Conservation (phyloP, 2,113 vertebrate species). For the Sterna hirundo region DNA sequence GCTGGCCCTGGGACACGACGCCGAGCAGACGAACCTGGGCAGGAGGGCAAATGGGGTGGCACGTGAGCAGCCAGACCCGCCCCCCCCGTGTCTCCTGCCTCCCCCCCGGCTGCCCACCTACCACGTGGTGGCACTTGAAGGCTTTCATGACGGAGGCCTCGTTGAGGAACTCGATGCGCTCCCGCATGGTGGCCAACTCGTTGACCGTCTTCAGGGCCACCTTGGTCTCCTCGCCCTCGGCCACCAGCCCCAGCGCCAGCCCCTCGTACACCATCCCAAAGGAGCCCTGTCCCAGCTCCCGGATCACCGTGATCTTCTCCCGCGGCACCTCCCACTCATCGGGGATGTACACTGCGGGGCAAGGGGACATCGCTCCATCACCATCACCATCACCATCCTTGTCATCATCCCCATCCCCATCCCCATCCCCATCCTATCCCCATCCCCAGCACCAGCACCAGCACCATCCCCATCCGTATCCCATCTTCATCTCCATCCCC, state of each 20-base stretch:
- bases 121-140: slow-evolving; percentile 83
- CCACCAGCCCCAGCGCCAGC: slow-evolving; percentile 58
- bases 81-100: fast-evolving
- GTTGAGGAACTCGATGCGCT: slow-evolving; percentile 82
- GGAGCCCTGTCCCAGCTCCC: slow-evolving; percentile 82
- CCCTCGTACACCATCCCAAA: slow-evolving; percentile 86
- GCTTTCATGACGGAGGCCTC: slow-evolving; percentile 86
- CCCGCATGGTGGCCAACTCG: slow-evolving; percentile 76
- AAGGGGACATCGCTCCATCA: background rate
- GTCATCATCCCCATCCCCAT: background rate
- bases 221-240: slow-evolving; percentile 64
- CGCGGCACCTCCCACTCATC: slow-evolving; percentile 83
- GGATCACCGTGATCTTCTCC: slow-evolving; percentile 77
- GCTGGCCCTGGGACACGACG: slow-evolving; percentile 81
- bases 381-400: background rate
- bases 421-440: too few species aligned
- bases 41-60: background rate
- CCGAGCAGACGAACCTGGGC: slow-evolving; percentile 79
- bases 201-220: slow-evolving; percentile 84
- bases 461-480: too few species aligned
- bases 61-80: fast-evolving
- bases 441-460: too few species aligned
- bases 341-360: slow-evolving; percentile 71
- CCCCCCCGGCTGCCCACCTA: background rate
- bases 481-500: fast-evolving